phyloP scores from a whole-genome alignment of 2,888 invertebrate species.

The Rhaphigaster nebulosa region DNA sequence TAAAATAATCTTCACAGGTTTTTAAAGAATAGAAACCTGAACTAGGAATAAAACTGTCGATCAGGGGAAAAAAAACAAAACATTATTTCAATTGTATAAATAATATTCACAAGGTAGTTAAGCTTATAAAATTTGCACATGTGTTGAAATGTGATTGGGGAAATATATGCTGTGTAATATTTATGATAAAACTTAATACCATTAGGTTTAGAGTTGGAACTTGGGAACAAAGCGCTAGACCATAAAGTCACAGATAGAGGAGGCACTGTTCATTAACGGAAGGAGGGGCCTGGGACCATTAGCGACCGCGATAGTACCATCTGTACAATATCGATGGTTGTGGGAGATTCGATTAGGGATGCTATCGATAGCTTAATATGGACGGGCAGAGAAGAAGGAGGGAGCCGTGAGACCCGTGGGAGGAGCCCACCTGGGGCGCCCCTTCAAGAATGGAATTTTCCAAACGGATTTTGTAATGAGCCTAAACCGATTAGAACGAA shows the following conservation, averaged over 20 bases:
- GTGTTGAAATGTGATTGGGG: background rate
- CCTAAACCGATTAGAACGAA: slow-evolving; percentile 49
- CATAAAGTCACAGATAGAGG: background rate
- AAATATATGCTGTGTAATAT: background rate
- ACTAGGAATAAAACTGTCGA: no score
- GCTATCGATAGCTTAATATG: slow-evolving; percentile 12
- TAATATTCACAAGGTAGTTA: background rate
- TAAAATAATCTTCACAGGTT: no score
- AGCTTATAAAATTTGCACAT: background rate
- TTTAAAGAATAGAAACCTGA: no score
- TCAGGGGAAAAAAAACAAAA: no score
- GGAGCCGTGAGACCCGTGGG: slow-evolving; percentile 44
- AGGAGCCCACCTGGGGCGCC: slow-evolving; percentile 32
- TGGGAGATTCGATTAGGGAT: background rate
- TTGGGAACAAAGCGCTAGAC: slow-evolving; percentile 2
- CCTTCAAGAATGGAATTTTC: slow-evolving; percentile 49
- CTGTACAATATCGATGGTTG: background rate
- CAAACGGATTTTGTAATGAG: slow-evolving; percentile 46
- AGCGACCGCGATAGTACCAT: slow-evolving; percentile 17
- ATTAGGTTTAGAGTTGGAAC: background rate
- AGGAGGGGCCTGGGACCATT: background rate
- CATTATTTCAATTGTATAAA: background rate
- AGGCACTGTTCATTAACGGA: slow-evolving; percentile 8
- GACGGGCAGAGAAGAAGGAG: slow-evolving; percentile 12
- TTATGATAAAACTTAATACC: background rate